Evolutionary conservation across 2,888 invertebrate species (phyloP), one percentile per base, ranked within the genome.

Genomic region (Drosophila aldrichi): DNA sequence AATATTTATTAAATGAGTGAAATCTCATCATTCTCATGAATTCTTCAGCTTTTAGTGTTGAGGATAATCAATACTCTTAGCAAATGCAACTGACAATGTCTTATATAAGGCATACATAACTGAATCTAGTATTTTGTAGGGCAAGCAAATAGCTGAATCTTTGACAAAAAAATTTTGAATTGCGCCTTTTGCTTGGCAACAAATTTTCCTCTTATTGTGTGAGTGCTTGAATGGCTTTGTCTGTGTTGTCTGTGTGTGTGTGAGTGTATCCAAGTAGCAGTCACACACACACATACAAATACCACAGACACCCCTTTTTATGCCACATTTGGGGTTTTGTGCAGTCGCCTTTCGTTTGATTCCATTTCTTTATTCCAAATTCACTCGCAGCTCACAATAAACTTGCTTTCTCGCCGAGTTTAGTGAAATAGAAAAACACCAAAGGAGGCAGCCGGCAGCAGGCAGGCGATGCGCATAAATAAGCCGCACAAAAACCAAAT

Each of bases 401-500:
- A 82, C 70, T 77, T 80, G 58, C 66, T 41, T 71, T 67, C 71
- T 66, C 68, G 64, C 68, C 54, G 70, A 76, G 74, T 83, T 73
- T 68, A 79, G 77, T 82, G 71, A 69, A 79, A 81, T 77, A 79
- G 83, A 82, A 82, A 82, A 81, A 73, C 65, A 67, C 57, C 72
- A 70, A 65, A 71, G 62, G 66, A 78, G n/a, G n/a, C n/a, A n/a
- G n/a, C n/a, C n/a, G n/a, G n/a, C n/a, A n/a, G n/a, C n/a, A n/a
- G 51, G 57, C 77, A 57, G 49, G 43, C 74, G 75, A 68, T 73
- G 76, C 64, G 76, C 82, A 83, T 83, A 83, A 87, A 87, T 81
- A 83, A 77, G 79, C 63, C 68, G 54, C 74, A 75, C 80, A 81
- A 81, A 74, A 72, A 70, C 77, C 36, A 51, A 83, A 87, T 84